Evolutionary conservation across 2,888 invertebrate species (phyloP), one percentile per base, ranked within the genome.

Genomic region (Neuroscelio doddi): DNA sequence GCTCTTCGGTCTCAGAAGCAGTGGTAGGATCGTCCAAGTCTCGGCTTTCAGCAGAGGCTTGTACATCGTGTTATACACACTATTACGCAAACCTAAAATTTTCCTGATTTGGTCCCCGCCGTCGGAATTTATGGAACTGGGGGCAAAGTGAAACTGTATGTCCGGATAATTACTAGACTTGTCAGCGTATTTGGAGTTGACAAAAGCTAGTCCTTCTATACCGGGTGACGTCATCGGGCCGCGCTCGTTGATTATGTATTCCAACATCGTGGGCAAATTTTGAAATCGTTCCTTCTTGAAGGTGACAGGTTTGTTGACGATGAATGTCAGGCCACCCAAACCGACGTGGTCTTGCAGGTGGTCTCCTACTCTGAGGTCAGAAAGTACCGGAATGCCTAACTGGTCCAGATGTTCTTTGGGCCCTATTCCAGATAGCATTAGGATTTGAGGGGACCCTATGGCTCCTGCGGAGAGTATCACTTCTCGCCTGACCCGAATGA

Each of bases 401-500:
- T 91, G 89, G 55, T 88, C 85, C 2, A 95, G 85, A 78, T 95
- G 93, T 9, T 93, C 92, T 1, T 88, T 88, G 0, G 94, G 94
- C 0, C 95, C 95, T 15, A 96, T 89, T 0, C 97, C 97, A 50
- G 95, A 95, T 5, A 97, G 81, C 95, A 97, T 95, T 69, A 98
- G 87, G 14, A 98, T 79, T 75, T 97, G 96, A 0, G 97, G 96
- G 1, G 93, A 91, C 49, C 93, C 92, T 29, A 98, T 89, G 0
- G 97, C 90, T 0, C 97, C 97, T 0, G 96, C 93, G 1, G 94
- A 93, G 73, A 95, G 86, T 4, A 97, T 89, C 0, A 97, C 90
- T 83, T 95, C 95, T 49, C 92, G 88, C 61, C 91, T 89, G 0
- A 94, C 94, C 64, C 90, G 87, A 0, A 93, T 91, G 1, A 55